Conservation (phyloP, 2,888 invertebrate genomes). For the Troides aeacus region DNA sequence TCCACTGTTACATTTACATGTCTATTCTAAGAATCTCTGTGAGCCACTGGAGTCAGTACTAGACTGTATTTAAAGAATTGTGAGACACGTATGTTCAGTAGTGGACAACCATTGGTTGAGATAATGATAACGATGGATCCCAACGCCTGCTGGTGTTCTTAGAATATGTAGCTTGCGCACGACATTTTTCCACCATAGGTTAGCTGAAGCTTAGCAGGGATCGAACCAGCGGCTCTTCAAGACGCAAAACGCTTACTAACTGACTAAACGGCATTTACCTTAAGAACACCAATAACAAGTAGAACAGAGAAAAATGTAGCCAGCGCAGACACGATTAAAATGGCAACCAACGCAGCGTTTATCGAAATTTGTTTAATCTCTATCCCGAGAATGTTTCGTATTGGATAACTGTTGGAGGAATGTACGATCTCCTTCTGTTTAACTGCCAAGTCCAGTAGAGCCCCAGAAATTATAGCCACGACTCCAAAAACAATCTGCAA, state of each 20-base stretch:
- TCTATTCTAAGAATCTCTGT: neutral
- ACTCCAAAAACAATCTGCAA: slow-evolving; percentile 3
- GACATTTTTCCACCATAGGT: no score
- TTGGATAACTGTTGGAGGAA: neutral
- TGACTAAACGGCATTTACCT: slow-evolving; percentile 2
- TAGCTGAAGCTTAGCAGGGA: no score
- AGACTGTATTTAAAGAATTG: neutral
- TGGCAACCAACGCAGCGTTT: slow-evolving; percentile 3
- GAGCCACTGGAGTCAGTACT: neutral
- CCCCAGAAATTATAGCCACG: neutral
- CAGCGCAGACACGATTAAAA: slow-evolving; percentile 3
- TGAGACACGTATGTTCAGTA: neutral
- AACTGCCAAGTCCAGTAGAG: slow-evolving; percentile 9
- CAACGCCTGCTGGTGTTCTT: no score
- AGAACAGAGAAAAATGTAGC: slow-evolving; percentile 11
- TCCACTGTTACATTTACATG: no score
- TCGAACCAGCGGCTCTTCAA: neutral
- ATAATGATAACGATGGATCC: no score
- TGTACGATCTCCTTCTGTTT: neutral
- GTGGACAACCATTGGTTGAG: no score
- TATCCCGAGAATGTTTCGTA: neutral
- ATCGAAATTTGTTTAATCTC: slow-evolving; percentile 2
- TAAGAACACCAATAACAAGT: slow-evolving; percentile 16
- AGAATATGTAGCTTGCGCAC: no score
- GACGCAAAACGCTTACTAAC: neutral